These are phyloP conservation scores for Minunthozetes semirufus DNA, from an alignment of 2,888 invertebrate species.

Conservation along the genomic window DNA sequence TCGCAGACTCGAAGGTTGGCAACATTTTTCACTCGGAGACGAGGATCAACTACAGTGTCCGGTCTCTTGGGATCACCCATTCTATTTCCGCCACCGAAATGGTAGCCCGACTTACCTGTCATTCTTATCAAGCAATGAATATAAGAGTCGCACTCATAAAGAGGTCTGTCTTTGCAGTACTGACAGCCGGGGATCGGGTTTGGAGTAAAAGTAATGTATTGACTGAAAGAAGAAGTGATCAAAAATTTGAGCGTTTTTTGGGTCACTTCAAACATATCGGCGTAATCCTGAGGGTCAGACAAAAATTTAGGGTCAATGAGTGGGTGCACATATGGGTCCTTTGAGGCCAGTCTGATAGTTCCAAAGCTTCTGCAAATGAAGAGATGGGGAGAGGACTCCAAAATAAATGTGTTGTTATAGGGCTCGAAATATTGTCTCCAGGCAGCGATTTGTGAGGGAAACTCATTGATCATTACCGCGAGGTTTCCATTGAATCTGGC, in stretches of 20 bases:
- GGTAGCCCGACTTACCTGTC: not conserved
- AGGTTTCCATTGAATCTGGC: conserved; percentile 1
- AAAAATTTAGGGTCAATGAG: not conserved
- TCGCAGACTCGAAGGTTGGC: not conserved
- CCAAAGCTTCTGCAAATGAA: not conserved
- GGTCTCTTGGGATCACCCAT: not conserved
- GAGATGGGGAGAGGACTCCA: not conserved
- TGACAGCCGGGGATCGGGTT: conserved; percentile 11
- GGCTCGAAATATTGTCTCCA: conserved; percentile 11
- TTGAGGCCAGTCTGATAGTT: conserved; percentile 4
- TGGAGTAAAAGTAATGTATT: not conserved
- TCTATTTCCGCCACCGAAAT: not conserved
- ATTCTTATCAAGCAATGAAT: not conserved
- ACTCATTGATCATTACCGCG: not conserved
- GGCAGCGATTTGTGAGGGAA: not conserved
- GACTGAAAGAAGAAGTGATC: not conserved
- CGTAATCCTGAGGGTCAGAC: not conserved
- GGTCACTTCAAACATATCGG: not conserved
- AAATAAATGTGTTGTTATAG: not conserved
- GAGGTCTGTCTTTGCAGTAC: not conserved
- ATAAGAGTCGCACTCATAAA: conserved; percentile 5
- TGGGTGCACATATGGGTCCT: conserved; percentile 6
- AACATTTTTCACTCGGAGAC: not conserved
- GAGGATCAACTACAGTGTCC: not conserved
- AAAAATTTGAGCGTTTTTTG: not conserved